Evolutionary conservation across 2,113 vertebrate genomes (phyloP).

Genomic region (Bombycilla garrulus): DNA sequence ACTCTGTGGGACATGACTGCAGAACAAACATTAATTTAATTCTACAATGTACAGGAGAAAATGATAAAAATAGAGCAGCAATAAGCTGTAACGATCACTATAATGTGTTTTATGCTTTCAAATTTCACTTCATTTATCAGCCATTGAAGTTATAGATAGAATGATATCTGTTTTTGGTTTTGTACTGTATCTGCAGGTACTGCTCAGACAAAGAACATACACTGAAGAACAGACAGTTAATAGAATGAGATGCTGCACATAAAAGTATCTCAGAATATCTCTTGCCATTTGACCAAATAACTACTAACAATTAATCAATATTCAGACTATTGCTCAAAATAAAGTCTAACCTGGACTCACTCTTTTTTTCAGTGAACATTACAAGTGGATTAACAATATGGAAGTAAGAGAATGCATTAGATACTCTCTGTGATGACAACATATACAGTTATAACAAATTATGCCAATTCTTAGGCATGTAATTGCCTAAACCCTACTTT

Average conservation of each 20-base stretch:
- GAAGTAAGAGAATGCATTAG: neutral
- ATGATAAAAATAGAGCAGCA: neutral
- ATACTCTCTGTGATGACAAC: neutral
- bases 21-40: constrained; percentile 22
- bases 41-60: neutral
- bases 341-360: neutral
- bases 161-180: neutral
- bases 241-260: neutral
- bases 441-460: neutral
- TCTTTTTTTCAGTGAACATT: neutral
- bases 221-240: neutral
- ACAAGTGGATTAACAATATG: neutral
- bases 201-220: neutral
- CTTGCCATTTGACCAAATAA: neutral
- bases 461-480: neutral
- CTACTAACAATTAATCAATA: neutral
- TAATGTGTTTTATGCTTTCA: neutral
- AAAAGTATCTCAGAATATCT: neutral
- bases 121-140: neutral
- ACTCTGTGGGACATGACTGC: neutral
- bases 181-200: neutral
- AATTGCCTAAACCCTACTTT: neutral
- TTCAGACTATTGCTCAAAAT: neutral
- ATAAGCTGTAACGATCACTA: neutral
- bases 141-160: neutral